Percentiles rank a stretch among this genome's conserved stretches.
Evolutionary conservation across 37 sponge, comb jelly and placozoan species (phyloP).

Genomic region (Spongilla lacustris): DNA sequence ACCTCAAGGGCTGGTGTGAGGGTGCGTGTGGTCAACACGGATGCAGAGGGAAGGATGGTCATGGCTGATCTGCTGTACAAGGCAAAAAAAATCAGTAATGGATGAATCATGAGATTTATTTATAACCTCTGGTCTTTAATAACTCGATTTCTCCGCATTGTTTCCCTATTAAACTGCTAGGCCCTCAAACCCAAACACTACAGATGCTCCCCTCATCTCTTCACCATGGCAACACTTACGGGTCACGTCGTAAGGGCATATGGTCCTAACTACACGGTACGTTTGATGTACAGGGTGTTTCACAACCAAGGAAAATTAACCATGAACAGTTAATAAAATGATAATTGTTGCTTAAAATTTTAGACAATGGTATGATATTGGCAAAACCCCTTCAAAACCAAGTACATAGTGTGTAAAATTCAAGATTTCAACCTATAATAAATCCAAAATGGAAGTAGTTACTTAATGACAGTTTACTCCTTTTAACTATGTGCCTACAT

Average conservation of each 20-base stretch:
- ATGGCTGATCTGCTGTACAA: conserved; percentile 2
- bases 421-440: too few relatives aligned
- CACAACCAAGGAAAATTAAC: too few relatives aligned
- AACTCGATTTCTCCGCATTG: too few relatives aligned
- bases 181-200: conserved; percentile 22
- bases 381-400: too few relatives aligned
- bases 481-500: too few relatives aligned
- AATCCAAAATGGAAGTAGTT: too few relatives aligned
- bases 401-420: too few relatives aligned
- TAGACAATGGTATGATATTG: too few relatives aligned
- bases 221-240: conserved; percentile 24
- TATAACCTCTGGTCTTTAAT: too few relatives aligned
- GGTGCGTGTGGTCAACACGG: conserved; percentile 8
- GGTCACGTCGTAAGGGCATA: conserved; percentile 24
- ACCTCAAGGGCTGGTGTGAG: conserved; percentile 55
- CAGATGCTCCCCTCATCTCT: conserved; percentile 41
- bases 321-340: too few relatives aligned
- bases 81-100: conserved; percentile 54
- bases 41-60: background rate
- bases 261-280: conserved; percentile 54
- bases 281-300: background rate
- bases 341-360: too few relatives aligned
- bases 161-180: background rate
- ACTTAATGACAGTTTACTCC: too few relatives aligned
- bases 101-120: background rate